Percentiles rank a stretch among this genome's conserved stretches.
phyloP scores from a whole-genome alignment of 1,140 invertebrate genomes.

The Bicyclus anynana region DNA sequence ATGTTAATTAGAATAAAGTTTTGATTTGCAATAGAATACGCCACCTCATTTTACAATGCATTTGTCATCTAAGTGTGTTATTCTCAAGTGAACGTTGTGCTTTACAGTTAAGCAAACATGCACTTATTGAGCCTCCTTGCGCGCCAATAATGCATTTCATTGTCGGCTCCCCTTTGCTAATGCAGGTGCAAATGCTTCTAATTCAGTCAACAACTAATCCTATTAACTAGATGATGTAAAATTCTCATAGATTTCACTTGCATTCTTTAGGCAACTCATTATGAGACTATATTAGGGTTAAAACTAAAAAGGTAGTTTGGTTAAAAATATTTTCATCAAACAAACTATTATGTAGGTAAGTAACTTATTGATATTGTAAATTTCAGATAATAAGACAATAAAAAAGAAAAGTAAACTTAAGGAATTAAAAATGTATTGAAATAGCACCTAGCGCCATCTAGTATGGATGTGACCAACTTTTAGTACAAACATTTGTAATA shows the following conservation, averaged over 20 bases:
- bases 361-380: no score
- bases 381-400: no score
- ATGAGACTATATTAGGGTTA: not conserved
- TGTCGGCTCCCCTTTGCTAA: conserved; percentile 53
- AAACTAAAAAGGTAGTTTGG: no score
- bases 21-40: no score
- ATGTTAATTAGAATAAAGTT: no score
- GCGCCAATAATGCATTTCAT: conserved; percentile 65
- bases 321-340: no score
- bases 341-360: no score
- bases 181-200: conserved; percentile 48
- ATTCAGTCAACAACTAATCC: conserved; percentile 24
- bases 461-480: not conserved
- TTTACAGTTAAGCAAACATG: conserved; percentile 67
- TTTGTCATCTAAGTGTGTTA: conserved; percentile 59
- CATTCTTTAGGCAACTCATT: not conserved
- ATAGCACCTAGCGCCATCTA: conserved; percentile 8
- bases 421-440: not conserved
- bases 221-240: conserved; percentile 21
- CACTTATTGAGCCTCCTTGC: conserved; percentile 44
- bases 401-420: no score
- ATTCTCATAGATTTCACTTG: conserved; percentile 25
- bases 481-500: not conserved
- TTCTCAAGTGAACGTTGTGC: conserved; percentile 54
- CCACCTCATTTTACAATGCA: no score